A percentile compares a stretch with the other conserved stretches of the same genome.
Conservation (phyloP, 2,888 invertebrate genomes). For the Cryptocephalus moraei region DNA sequence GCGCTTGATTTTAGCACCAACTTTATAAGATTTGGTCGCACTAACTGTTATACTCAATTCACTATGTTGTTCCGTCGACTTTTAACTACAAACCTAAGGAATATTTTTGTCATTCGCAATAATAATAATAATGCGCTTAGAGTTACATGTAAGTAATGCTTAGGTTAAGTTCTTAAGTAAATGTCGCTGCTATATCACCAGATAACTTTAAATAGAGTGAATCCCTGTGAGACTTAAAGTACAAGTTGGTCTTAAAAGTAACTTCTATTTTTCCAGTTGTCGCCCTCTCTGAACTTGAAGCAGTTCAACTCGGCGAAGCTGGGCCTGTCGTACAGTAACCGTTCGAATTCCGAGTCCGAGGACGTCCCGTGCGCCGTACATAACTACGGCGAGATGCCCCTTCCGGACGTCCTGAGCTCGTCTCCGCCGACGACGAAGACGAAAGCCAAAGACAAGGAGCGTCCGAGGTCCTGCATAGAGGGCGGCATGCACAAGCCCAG, state of each 20-base stretch:
- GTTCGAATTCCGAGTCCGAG: constrained; percentile 43
- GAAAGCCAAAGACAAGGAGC: constrained; percentile 39
- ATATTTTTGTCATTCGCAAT: no score
- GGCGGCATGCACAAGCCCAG: constrained; percentile 32
- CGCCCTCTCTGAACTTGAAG: constrained; percentile 21
- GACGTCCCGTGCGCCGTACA: constrained; percentile 39
- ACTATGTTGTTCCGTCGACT: no score
- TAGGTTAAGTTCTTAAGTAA: no score
- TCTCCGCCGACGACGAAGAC: constrained; percentile 44
- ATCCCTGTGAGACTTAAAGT: no score
- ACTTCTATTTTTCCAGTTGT: constrained; percentile 10
- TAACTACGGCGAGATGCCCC: constrained; percentile 32
- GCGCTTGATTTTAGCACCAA: background rate
- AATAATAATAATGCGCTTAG: no score
- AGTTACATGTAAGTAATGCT: no score
- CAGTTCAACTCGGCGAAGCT: constrained; percentile 40
- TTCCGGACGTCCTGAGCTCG: constrained; percentile 47
- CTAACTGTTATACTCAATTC: background rate
- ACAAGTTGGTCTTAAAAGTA: no score
- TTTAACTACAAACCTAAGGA: no score
- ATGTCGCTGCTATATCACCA: no score
- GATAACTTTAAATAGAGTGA: no score
- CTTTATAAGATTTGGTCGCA: background rate
- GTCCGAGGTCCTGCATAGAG: constrained; percentile 65
- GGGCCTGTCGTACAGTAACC: constrained; percentile 37